phyloP scores from a whole-genome alignment of 1,140 invertebrate species.

The Penaeus vannamei region DNA sequence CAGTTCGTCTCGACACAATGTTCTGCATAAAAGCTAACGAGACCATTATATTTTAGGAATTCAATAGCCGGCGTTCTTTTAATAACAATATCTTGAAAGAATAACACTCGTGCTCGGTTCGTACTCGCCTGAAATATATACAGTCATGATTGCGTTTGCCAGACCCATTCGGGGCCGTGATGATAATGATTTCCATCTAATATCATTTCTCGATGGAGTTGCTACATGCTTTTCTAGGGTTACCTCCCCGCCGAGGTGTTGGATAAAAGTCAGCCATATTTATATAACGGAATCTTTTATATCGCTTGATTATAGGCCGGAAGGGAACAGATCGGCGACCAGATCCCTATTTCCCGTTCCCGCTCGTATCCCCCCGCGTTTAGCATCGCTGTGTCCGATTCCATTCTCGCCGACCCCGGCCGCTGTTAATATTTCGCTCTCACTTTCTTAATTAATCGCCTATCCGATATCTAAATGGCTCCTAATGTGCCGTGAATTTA shows the following conservation, averaged over 20 bases:
- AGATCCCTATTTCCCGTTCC: conserved; percentile 39
- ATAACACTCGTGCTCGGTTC: neutral
- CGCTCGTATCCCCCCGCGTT: conserved; percentile 30
- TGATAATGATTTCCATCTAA: no score
- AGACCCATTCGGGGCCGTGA: no score
- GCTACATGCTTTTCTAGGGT: no score
- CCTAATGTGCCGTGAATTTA: no score
- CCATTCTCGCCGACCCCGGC: neutral
- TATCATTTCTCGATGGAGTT: no score
- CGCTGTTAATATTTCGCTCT: no score
- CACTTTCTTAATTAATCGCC: no score
- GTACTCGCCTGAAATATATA: no score
- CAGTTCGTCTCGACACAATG: conserved; percentile 54
- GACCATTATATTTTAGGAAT: conserved; percentile 63
- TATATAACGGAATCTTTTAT: conserved; percentile 31
- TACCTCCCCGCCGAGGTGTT: no score
- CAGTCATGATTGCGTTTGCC: no score
- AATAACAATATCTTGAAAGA: conserved; percentile 22
- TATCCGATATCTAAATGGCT: no score
- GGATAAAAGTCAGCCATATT: no score
- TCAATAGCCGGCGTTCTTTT: conserved; percentile 48
- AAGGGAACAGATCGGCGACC: conserved; percentile 48
- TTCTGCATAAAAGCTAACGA: conserved; percentile 64
- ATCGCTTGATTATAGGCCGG: conserved; percentile 53
- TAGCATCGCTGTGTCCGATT: conserved; percentile 27